phyloP scores from a whole-genome alignment of 2,113 vertebrate genomes.

The Amblyornis subalaris region DNA sequence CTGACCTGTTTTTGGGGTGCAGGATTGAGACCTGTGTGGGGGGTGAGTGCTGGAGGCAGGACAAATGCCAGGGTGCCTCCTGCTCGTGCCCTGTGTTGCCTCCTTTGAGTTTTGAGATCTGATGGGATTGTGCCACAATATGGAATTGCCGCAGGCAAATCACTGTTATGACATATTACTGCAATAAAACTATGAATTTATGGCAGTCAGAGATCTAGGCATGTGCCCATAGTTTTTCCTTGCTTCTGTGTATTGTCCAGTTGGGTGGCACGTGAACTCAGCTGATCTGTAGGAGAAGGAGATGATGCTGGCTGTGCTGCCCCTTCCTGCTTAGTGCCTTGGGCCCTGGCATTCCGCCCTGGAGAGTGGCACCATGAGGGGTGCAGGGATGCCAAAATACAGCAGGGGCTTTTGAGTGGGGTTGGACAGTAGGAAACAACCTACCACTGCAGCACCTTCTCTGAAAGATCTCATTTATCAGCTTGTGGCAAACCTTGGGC shows the following conservation, averaged over 20 bases:
- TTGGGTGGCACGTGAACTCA: background rate
- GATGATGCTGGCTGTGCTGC: rapidly evolving
- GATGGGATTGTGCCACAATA: background rate
- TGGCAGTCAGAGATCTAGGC: background rate
- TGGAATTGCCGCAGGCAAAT: background rate
- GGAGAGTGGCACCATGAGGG: rapidly evolving
- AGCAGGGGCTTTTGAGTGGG: rapidly evolving
- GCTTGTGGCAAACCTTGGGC: background rate
- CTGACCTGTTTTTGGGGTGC: background rate
- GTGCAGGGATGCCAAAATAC: background rate
- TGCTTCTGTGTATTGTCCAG: background rate
- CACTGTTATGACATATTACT: background rate
- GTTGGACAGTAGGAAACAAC: background rate
- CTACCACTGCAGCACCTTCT: background rate
- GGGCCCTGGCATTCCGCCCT: background rate
- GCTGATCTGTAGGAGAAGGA: rapidly evolving
- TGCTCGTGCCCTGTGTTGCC: rapidly evolving
- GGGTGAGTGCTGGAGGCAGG: rapidly evolving
- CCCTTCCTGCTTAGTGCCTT: background rate
- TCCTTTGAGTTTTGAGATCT: background rate
- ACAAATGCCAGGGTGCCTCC: rapidly evolving
- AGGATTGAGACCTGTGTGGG: rapidly evolving
- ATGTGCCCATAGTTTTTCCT: background rate
- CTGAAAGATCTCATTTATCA: background rate
- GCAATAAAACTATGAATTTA: slow-evolving; percentile 18